A percentile compares a stretch with the other conserved stretches of the same genome.
Evolutionary conservation across 2,888 invertebrate genomes (phyloP).

Genomic region (Drosophila rubida): DNA sequence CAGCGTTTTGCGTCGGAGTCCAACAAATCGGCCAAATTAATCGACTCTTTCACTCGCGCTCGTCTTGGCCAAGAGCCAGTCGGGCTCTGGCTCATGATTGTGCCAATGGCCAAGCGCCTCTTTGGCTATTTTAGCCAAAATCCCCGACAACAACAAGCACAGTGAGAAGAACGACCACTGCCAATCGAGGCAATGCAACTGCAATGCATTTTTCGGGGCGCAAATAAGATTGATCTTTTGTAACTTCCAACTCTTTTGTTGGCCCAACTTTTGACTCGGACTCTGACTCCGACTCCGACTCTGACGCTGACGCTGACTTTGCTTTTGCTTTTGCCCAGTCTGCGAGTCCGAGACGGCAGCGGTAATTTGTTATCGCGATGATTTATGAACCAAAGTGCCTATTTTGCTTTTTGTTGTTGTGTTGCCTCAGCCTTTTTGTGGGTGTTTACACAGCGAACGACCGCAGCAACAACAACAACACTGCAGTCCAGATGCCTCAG

Average conservation of each 20-base stretch:
- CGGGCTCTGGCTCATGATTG: constrained; percentile 52
- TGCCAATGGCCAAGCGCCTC: constrained; percentile 61
- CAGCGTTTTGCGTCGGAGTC: constrained; percentile 29
- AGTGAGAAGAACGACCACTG: constrained; percentile 4
- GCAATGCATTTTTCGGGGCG: constrained; percentile 63
- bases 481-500: constrained; percentile 3
- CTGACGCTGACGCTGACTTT: not conserved
- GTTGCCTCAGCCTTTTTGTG: constrained; percentile 56
- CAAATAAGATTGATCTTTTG: constrained; percentile 81
- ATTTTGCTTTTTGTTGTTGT: not conserved
- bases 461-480: constrained; percentile 20
- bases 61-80: constrained; percentile 27
- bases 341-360: constrained; percentile 69
- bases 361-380: constrained; percentile 84
- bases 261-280: constrained; percentile 14
- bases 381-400: constrained; percentile 81
- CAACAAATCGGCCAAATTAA: constrained; percentile 67
- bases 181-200: constrained; percentile 22
- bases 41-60: constrained; percentile 56
- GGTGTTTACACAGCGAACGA: constrained; percentile 74
- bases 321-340: constrained; percentile 3
- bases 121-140: constrained; percentile 56
- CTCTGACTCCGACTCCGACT: not conserved
- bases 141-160: not conserved
- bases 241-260: constrained; percentile 75